Evolutionary conservation across 1,140 invertebrate genomes (phyloP), one percentile per base, ranked within the genome.

Genomic region (Parasteatoda tepidariorum): DNA sequence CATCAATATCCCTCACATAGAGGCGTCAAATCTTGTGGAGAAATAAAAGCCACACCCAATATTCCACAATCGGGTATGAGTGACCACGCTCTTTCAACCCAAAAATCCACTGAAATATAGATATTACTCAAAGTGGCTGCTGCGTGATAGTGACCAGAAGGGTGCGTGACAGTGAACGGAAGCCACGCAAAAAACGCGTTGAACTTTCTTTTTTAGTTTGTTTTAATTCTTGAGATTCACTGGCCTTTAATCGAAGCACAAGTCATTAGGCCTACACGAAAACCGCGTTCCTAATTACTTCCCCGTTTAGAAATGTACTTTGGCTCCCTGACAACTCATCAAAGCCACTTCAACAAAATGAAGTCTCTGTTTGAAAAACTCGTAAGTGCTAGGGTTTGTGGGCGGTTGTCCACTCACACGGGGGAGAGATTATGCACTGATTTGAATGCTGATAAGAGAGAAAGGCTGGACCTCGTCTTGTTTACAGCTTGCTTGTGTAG

Each of bases 81-180:
- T 22, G 64, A 24, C 64, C 64, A 67, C 15, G 33, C 30, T 26
- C 22, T 31, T 22, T 33, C 64, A 67, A 18, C 18, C 6, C n/a
- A n/a, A n/a, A n/a, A n/a, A n/a, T n/a, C n/a, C n/a, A n/a, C n/a
- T n/a, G 64, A 67, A 34, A 67, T 67, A 67, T 67, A 67, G 64
- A 67, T 33, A 67, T 67, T 67, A 67, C 64, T 67, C 41, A 67
- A 67, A 67, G 64, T 67, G 64, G 64, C 38, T n/a, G n/a, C 64
- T 67, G 64, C 64, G 64, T 67, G 64, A 67, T 30, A 67, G 61
- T 33, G 61, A 64, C 61, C 30, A 64, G 64, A 2, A 34, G 15
- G n/a, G 30, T 26, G 64, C 64, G 64, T 67, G 64, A 34, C 64
- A 67, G 31, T 34, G 31, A 6, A 24, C 33, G 31, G 64, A 34